Evolutionary conservation across 2,888 invertebrate species (phyloP).

Genomic region (Lasioglossum villosulum): DNA sequence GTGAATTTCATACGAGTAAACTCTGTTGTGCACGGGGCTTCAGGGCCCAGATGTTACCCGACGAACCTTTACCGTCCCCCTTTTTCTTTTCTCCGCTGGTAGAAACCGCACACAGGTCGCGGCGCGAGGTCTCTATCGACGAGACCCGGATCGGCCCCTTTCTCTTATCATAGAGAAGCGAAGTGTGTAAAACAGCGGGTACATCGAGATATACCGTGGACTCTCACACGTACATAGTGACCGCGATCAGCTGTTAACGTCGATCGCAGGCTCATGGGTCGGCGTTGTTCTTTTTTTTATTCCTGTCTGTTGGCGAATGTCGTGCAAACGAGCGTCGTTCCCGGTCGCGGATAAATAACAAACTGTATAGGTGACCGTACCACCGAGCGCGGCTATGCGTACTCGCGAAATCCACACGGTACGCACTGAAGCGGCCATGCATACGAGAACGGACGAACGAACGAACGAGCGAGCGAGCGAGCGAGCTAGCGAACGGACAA

Average conservation of each 20-base stretch:
- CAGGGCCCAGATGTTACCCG: slow-evolving; percentile 63
- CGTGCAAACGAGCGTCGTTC: slow-evolving; percentile 19
- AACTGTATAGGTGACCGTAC: slow-evolving; percentile 29
- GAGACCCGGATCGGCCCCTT: slow-evolving; percentile 29
- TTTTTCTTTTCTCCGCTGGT: slow-evolving; percentile 46
- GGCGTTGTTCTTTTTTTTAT: slow-evolving; percentile 18
- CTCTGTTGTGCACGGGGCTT: slow-evolving; percentile 63
- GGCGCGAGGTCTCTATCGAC: slow-evolving; percentile 42
- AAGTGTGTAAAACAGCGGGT: slow-evolving; percentile 36
- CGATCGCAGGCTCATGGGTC: slow-evolving; percentile 58
- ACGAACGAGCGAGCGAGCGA: slow-evolving; percentile 31
- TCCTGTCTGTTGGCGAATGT: slow-evolving; percentile 17
- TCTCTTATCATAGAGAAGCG: slow-evolving; percentile 38
- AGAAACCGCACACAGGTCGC: slow-evolving; percentile 61
- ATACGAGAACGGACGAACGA: slow-evolving; percentile 54
- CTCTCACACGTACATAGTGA: slow-evolving; percentile 32
- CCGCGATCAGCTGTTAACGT: slow-evolving; percentile 71
- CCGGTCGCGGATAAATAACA: slow-evolving; percentile 35
- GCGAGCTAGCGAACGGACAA: slow-evolving; percentile 36
- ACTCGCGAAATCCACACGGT: slow-evolving; percentile 53
- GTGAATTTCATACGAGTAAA: slow-evolving; percentile 28
- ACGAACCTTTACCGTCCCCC: slow-evolving; percentile 50
- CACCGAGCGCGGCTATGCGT: slow-evolving; percentile 44
- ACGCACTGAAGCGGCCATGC: slow-evolving; percentile 61
- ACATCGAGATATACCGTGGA: neutral